These are phyloP conservation scores for Melanogrammus aeglefinus DNA, from an alignment of 2,797 vertebrate species.

Conservation along the genomic window DNA sequence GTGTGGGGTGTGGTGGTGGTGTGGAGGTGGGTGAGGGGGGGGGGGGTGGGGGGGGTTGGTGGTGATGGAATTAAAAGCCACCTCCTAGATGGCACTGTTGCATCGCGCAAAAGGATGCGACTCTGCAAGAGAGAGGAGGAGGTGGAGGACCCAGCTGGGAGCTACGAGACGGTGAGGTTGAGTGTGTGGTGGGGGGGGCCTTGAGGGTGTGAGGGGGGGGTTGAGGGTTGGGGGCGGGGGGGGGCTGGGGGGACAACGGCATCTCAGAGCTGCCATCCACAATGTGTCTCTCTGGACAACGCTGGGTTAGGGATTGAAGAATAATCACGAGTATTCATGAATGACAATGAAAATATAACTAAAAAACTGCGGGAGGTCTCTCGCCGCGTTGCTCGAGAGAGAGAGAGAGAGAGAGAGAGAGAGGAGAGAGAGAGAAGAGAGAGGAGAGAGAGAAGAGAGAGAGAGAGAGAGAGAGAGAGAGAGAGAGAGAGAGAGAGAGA, in stretches of 20 bases:
- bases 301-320: background rate
- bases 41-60: background rate
- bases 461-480: too few relatives aligned
- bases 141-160: background rate
- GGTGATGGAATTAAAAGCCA: constrained; percentile 2
- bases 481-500: too few relatives aligned
- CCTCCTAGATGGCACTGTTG: constrained; percentile 83
- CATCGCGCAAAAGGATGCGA: constrained; percentile 37
- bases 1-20: background rate
- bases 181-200: too few relatives aligned
- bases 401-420: too few relatives aligned
- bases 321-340: background rate
- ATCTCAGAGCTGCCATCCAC: background rate
- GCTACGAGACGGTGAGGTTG: too few relatives aligned
- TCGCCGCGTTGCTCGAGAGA: background rate
- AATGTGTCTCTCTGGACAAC: background rate
- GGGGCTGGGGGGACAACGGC: background rate
- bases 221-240: background rate
- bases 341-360: background rate
- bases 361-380: background rate
- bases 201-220: too few relatives aligned
- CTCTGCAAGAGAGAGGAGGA: background rate
- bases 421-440: too few relatives aligned
- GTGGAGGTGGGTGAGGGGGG: too few relatives aligned
- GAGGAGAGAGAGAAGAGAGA: too few relatives aligned